A percentile compares a stretch with the other conserved stretches of the same genome.
phyloP scores from a whole-genome alignment of 2,888 invertebrate genomes.

The Sericinus montela region DNA sequence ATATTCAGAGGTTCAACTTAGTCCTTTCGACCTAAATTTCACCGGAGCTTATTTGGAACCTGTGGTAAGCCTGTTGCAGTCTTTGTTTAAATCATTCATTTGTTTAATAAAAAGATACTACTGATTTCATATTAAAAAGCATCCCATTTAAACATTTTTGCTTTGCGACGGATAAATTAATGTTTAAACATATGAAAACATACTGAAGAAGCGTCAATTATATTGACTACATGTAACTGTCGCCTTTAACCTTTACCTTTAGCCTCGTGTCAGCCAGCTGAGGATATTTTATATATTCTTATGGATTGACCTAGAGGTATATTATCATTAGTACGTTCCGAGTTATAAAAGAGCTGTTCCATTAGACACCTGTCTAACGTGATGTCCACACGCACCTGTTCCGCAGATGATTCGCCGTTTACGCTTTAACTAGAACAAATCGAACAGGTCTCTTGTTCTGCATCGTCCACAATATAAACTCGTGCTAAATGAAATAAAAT shows the following conservation, averaged over 20 bases:
- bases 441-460: constrained; percentile 1
- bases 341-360: constrained; percentile 21
- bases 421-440: constrained; percentile 35
- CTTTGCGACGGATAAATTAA: too few species aligned
- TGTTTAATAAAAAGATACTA: too few species aligned
- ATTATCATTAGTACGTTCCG: constrained; percentile 23
- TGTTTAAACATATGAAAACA: too few species aligned
- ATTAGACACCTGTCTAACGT: constrained; percentile 72
- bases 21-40: too few species aligned
- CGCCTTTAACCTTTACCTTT: constrained; percentile 10
- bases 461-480: too few species aligned
- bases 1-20: too few species aligned
- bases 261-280: background rate
- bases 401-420: constrained; percentile 42
- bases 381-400: constrained; percentile 40
- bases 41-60: too few species aligned
- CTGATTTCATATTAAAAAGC: too few species aligned
- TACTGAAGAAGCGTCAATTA: background rate
- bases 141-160: too few species aligned
- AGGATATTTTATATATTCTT: background rate
- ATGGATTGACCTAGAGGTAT: constrained; percentile 18
- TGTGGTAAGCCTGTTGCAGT: too few species aligned
- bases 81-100: too few species aligned
- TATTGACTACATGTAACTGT: background rate
- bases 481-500: too few species aligned